Percentiles rank a stretch among this genome's conserved stretches.
These are phyloP conservation scores for Drosophila tristis DNA, from an alignment of 1,140 invertebrate species.

Conservation along the genomic window DNA sequence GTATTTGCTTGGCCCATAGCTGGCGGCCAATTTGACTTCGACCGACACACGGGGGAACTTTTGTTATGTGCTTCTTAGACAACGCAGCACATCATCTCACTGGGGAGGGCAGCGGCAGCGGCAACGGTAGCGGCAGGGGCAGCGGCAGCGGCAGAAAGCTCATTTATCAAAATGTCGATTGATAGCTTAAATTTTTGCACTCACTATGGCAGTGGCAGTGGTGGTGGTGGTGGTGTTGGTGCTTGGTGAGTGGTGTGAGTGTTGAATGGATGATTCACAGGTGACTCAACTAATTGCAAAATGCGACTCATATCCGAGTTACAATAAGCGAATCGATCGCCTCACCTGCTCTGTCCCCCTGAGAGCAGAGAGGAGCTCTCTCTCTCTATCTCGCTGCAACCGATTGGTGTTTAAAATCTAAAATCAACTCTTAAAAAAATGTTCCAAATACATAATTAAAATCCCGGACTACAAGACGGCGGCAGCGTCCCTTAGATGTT, in stretches of 20 bases:
- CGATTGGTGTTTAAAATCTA: constrained; percentile 8
- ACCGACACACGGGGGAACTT: constrained; percentile 59
- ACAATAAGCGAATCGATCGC: constrained; percentile 9
- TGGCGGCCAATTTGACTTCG: constrained; percentile 61
- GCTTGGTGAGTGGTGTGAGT: constrained; percentile 6
- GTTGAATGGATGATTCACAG: constrained; percentile 60
- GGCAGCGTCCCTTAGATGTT: constrained; percentile 76
- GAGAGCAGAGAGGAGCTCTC: not conserved
- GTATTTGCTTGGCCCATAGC: constrained; percentile 75
- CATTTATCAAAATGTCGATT: constrained; percentile 78
- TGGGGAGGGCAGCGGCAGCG: not conserved
- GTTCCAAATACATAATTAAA: constrained; percentile 75
- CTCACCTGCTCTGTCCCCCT: constrained; percentile 40
- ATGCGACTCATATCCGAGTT: constrained; percentile 37
- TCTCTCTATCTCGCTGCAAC: too few species aligned
- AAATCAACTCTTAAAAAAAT: constrained; percentile 8
- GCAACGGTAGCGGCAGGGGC: not conserved
- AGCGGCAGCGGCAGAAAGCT: constrained; percentile 25
- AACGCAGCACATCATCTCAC: constrained; percentile 48
- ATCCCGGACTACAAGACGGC: constrained; percentile 9
- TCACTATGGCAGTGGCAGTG: not conserved
- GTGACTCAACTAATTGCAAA: constrained; percentile 65
- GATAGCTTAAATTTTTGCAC: constrained; percentile 65
- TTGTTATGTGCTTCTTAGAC: constrained; percentile 54
- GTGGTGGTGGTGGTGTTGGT: too few species aligned